Evolutionary conservation across 2,113 vertebrate species (phyloP).

Genomic region (Pedetes capensis): DNA sequence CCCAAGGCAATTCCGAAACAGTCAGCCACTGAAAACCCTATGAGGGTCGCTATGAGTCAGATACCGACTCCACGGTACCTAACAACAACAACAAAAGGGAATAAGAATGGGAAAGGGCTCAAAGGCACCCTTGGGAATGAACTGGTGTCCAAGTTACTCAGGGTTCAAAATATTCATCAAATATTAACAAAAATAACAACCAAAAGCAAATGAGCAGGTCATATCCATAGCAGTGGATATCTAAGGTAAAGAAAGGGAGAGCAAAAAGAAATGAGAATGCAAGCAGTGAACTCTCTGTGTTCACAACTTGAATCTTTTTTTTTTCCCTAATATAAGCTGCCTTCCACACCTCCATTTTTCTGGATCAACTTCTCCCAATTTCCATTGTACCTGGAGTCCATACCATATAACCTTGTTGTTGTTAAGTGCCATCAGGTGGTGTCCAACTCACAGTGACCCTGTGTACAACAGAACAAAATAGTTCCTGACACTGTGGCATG

Average conservation of each 20-base stretch:
- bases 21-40: no score
- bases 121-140: not conserved
- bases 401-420: not conserved
- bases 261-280: not conserved
- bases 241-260: not conserved
- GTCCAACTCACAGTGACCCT: no score
- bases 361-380: not conserved
- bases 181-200: not conserved
- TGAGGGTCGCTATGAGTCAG: no score
- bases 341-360: not conserved
- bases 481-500: no score
- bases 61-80: no score
- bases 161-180: slow-evolving; percentile 9
- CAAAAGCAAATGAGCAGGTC: not conserved
- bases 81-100: no score
- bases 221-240: not conserved
- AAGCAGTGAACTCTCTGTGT: not conserved
- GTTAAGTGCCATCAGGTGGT: no score
- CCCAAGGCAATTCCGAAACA: no score
- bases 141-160: not conserved
- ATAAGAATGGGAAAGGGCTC: not conserved
- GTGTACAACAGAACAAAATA: no score
- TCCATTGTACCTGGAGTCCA: not conserved
- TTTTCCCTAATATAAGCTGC: not conserved
- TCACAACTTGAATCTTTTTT: not conserved